Base-by-base conservation (phyloP, 2,113 vertebrate species). In the Toxostoma redivivum region DNA sequence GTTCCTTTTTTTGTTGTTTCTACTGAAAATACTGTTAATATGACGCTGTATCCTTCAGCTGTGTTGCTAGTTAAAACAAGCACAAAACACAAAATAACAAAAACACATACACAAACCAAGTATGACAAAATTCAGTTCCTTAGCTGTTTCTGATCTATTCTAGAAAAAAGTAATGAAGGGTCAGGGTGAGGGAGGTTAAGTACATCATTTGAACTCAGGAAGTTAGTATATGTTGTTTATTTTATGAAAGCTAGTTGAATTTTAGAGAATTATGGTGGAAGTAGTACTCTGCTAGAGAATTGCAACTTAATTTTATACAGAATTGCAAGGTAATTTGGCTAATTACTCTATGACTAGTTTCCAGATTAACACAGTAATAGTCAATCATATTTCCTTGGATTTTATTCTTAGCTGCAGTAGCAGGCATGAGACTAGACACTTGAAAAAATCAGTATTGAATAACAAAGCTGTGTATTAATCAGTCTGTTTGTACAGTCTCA, bases 21-120 rank as follows among this genome's bases (percentile, higher is more conserved):
- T 56, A 56, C 42, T 66, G 73, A 78, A 86, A 94, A 91, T 74
- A 56, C 28, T 5, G 65, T 86, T 94, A 95, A 44, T 79, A 48
- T 47, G 64, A 21, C 4, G 9, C 31, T 79, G 11, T 45, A 79
- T 65, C 69, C 62, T 76, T 79, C 61, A 84, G 45, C 70, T 72
- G 53, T 87, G 71, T 92, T 91, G 53, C 44, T 79, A 40, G 60
- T 76, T 89, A 53, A 91, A 85, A 86, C 27, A 51, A 51, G 50
- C 27, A 51, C 27, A 30, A 50, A 50, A 27, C 48, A 50, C 48
- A 50, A 51, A 51, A 51, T 30, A 51, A 51, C 50, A 51, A 51
- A 51, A 28, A 30, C 50, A 30, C 50, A 51, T 10, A 17, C 64
- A 81, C 31, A 72, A 78, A 92, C 76, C 57, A 65, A 79, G 8